A percentile compares a stretch with the other conserved stretches of the same genome.
These are phyloP conservation scores for Micrasema minimum DNA, from an alignment of 1,140 invertebrate genomes.

Conservation along the genomic window DNA sequence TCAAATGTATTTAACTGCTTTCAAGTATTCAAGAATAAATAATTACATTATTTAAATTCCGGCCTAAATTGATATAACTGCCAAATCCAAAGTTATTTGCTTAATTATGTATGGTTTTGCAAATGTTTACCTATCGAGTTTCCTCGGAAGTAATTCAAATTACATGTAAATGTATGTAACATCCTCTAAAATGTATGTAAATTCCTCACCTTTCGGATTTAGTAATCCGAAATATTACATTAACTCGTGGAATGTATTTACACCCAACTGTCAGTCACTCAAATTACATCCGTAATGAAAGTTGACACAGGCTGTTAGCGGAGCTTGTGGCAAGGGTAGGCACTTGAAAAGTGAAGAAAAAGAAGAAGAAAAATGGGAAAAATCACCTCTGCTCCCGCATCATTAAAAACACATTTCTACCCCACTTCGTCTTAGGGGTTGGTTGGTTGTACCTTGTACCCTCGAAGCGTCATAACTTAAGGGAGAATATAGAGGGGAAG, in stretches of 20 bases:
- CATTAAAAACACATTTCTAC: constrained; percentile 54
- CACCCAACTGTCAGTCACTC: constrained; percentile 12
- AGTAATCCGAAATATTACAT: neutral
- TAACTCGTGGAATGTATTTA: constrained; percentile 14
- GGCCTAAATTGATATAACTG: no score
- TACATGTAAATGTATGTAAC: no score
- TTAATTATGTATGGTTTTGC: no score
- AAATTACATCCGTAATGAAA: constrained; percentile 42
- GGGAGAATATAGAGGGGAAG: constrained; percentile 40
- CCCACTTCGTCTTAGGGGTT: constrained; percentile 14
- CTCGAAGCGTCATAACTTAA: constrained; percentile 49
- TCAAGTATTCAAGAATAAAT: no score
- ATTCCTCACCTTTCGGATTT: no score
- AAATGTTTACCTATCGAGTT: no score
- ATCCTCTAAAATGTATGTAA: no score
- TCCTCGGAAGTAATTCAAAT: no score
- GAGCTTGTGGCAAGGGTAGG: neutral
- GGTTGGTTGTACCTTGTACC: constrained; percentile 28
- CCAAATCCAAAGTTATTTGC: no score
- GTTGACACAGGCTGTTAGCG: constrained; percentile 45
- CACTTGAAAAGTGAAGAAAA: constrained; percentile 9
- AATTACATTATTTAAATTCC: no score
- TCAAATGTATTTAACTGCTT: no score
- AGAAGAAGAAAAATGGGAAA: constrained; percentile 30
- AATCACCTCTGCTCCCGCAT: constrained; percentile 47